Evolutionary conservation across 2,797 vertebrate species (phyloP), one percentile per base, ranked within the genome.

Genomic region (Chiroxiphia lanceolata): DNA sequence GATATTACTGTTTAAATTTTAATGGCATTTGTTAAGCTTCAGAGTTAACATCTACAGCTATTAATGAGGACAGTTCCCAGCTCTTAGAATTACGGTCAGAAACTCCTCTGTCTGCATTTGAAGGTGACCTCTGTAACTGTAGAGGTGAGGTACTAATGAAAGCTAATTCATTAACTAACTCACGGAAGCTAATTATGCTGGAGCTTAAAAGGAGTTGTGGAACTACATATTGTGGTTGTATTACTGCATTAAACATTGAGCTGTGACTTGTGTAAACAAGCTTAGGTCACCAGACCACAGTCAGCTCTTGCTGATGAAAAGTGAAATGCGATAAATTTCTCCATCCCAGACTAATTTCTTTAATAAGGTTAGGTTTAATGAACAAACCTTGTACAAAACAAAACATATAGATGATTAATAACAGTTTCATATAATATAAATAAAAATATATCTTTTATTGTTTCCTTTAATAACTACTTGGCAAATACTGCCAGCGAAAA

Each of bases 121-220:
- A 92, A 94, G 78, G 53, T 87, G 86, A 96, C 65, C 56, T 83
- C 87, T 77, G 89, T 83, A 95, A 94, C 60, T 63, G 65, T 89
- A 92, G 89, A 92, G 71, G 56, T 91, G 42, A 95, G 42, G 57
- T 87, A 89, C 79, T 95, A 95, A 92, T 77, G 86, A 75, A 92
- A 89, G 69, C 8, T 83, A 87, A 95, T 91, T 91, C 44, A 87
- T 94, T 95, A 94, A 94, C 71, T 89, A 94, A 83, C 78, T 88
- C 45, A 71, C 50, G 75, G 45, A 61, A 87, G 38, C 38, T 87
- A 87, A 95, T 95, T 92, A 89, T 80, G 29, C 60, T 44, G 53
- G 33, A 85, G 64, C 36, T 92, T 87, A 90, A 95, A 84, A 92
- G 67, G 36, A 89, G 31, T 75, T 77, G 69, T 83, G 89, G 51